A percentile compares a stretch with the other conserved stretches of the same genome.
phyloP scores from a whole-genome alignment of 2,888 invertebrate species.

The Stramonita haemastoma region DNA sequence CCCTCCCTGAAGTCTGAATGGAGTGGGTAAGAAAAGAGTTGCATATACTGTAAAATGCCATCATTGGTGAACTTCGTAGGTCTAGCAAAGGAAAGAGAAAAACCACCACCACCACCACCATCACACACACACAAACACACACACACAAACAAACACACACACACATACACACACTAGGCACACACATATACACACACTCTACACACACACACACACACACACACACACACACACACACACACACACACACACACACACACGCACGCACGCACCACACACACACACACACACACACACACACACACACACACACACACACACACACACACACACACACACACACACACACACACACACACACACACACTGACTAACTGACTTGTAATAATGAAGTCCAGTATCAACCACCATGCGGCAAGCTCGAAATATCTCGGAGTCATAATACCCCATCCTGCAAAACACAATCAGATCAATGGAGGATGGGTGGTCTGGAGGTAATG shows the following conservation, averaged over 20 bases:
- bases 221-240: not conserved
- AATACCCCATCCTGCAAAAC: constrained; percentile 54
- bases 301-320: not conserved
- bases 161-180: not conserved
- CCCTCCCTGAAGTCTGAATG: too few relatives aligned
- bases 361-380: constrained; percentile 40
- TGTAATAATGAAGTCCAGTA: constrained; percentile 62
- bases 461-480: too few relatives aligned
- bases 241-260: not conserved
- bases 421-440: constrained; percentile 62
- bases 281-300: constrained; percentile 7
- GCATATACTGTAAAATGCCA: too few relatives aligned
- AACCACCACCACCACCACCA: too few relatives aligned
- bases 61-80: too few relatives aligned
- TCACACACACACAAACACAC: constrained; percentile 11
- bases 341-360: not conserved
- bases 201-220: not conserved
- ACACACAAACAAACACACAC: not conserved
- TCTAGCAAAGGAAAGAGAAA: too few relatives aligned
- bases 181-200: too few relatives aligned
- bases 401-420: constrained; percentile 67
- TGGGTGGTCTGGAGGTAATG: too few relatives aligned
- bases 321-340: not conserved
- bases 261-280: not conserved
- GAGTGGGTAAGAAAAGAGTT: too few relatives aligned